These are phyloP conservation scores for Actinia equina DNA, from an alignment of 64 coral and sea anemone genomes.

Conservation along the genomic window DNA sequence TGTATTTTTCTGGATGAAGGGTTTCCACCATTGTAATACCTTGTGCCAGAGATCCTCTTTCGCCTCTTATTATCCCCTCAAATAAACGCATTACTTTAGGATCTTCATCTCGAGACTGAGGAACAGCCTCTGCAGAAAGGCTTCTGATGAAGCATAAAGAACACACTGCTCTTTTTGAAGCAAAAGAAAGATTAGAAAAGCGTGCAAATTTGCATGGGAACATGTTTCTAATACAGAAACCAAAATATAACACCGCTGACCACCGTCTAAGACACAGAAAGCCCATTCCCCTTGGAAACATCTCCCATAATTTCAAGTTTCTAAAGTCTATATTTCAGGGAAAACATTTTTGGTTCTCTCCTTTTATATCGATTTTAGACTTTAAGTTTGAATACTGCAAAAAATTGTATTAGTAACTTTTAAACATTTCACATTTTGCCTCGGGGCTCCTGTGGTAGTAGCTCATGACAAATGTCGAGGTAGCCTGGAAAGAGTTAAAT, in stretches of 20 bases:
- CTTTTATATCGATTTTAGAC: not conserved
- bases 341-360: not conserved
- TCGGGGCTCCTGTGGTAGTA: not conserved
- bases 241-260: constrained; percentile 14
- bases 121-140: not conserved
- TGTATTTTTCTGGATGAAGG: constrained; percentile 81
- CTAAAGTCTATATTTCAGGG: not conserved
- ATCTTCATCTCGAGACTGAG: constrained; percentile 33
- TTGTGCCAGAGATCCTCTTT: constrained; percentile 68
- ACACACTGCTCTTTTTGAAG: not conserved
- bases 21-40: constrained; percentile 95
- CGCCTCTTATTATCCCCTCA: constrained; percentile 65
- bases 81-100: constrained; percentile 51
- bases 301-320: not conserved
- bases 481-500: not conserved
- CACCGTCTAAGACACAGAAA: not conserved
- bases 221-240: not conserved
- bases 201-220: not conserved
- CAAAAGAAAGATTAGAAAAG: not conserved
- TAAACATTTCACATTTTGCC: too few species aligned
- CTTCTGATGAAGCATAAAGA: not conserved
- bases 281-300: not conserved
- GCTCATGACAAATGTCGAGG: not conserved
- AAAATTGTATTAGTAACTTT: too few species aligned
- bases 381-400: too few species aligned